Percentiles rank a stretch among this genome's conserved stretches.
phyloP scores from a whole-genome alignment of 2,113 vertebrate species.

The Bucco capensis region DNA sequence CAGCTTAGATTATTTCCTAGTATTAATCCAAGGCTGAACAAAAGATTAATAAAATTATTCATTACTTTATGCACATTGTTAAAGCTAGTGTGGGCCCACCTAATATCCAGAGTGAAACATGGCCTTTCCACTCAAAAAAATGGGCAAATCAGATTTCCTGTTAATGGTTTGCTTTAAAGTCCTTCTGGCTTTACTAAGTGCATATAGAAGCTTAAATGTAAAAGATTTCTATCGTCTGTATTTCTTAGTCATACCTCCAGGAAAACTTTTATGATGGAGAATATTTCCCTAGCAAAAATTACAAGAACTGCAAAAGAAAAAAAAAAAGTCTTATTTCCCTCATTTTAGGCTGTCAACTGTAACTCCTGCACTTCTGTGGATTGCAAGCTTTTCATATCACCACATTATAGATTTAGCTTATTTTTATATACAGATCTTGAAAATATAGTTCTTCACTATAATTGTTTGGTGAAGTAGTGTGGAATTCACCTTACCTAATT shows the following conservation, averaged over 20 bases:
- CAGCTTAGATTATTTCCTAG: background rate
- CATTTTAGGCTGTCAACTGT: background rate
- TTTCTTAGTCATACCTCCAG: background rate
- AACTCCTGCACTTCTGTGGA: background rate
- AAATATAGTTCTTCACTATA: background rate
- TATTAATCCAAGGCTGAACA: background rate
- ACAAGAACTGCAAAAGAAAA: background rate
- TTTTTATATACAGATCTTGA: background rate
- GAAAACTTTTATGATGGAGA: background rate
- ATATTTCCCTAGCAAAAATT: background rate
- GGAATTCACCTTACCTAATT: background rate
- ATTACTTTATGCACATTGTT: background rate
- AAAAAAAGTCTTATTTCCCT: background rate
- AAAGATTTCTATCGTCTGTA: background rate
- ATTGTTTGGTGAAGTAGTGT: background rate
- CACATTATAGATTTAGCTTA: background rate
- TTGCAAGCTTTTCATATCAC: background rate
- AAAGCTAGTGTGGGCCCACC: background rate
- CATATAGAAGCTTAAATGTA: background rate
- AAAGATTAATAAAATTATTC: background rate
- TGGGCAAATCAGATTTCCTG: background rate
- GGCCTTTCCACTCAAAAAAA: background rate
- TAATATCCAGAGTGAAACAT: background rate
- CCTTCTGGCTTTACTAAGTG: background rate
- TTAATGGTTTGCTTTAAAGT: background rate